Evolutionary conservation across 92 coral and sea anemone species (phyloP).

Genomic region (Metridium senile): DNA sequence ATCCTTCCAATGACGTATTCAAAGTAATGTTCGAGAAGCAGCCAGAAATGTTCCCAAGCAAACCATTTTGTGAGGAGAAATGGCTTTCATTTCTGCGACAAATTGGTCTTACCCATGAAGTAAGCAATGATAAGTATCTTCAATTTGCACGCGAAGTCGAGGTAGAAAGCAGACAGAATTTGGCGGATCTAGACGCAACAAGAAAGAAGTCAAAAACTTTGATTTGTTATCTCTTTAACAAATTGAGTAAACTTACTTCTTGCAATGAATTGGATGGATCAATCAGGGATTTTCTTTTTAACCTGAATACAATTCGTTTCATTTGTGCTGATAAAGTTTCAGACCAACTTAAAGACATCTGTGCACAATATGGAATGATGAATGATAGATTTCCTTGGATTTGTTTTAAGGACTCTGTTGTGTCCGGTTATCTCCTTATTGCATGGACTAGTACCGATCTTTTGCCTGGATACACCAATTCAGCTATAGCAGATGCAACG

Average conservation of each 20-base stretch:
- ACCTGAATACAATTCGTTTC: conserved; percentile 43
- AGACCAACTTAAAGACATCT: conserved; percentile 20
- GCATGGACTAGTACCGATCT: neutral
- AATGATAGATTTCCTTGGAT: conserved; percentile 33
- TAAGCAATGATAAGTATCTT: conserved; percentile 26
- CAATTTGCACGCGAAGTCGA: conserved; percentile 59
- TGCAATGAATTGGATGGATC: neutral
- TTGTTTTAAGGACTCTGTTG: conserved; percentile 54
- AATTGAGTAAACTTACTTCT: neutral
- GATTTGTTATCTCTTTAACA: conserved; percentile 36
- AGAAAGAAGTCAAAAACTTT: conserved; percentile 49
- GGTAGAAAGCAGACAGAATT: conserved; percentile 27
- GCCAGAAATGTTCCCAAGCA: conserved; percentile 58
- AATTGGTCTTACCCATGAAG: conserved; percentile 52
- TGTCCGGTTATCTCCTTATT: neutral
- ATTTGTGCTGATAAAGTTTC: conserved; percentile 39
- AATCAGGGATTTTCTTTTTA: conserved; percentile 2
- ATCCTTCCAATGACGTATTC: conserved; percentile 56
- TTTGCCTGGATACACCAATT: neutral
- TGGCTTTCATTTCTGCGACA: conserved; percentile 58
- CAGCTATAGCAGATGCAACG: neutral
- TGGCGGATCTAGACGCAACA: conserved; percentile 19
- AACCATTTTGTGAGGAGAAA: conserved; percentile 31
- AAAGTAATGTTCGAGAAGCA: conserved; percentile 35
- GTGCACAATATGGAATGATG: conserved; percentile 34